These are phyloP conservation scores for Drosophila koepferae DNA, from an alignment of 2,888 invertebrate species.

Conservation along the genomic window DNA sequence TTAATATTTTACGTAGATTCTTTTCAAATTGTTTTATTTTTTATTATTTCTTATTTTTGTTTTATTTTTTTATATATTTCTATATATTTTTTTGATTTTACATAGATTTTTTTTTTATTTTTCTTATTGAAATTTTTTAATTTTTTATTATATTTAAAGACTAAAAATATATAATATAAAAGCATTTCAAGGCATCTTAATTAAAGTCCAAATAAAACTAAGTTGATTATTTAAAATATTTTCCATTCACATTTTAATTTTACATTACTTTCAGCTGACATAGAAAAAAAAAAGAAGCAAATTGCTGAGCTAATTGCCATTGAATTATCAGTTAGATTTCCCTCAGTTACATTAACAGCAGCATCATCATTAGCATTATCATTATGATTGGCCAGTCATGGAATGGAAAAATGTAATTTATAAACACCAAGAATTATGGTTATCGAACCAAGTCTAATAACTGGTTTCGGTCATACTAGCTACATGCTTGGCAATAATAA, in stretches of 20 bases:
- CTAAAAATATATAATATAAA: too few relatives aligned
- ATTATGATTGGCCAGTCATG: conserved; percentile 31
- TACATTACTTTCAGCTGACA: neutral
- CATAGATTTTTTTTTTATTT: too few relatives aligned
- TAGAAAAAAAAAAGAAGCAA: neutral
- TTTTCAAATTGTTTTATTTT: too few relatives aligned
- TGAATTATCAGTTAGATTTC: neutral
- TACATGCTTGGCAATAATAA: conserved; percentile 24
- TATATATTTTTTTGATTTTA: too few relatives aligned
- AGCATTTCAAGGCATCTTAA: too few relatives aligned
- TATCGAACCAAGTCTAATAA: conserved; percentile 52
- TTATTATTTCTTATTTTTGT: too few relatives aligned
- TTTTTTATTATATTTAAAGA: too few relatives aligned
- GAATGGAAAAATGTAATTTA: conserved; percentile 67
- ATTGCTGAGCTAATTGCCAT: neutral
- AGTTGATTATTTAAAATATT: neutral
- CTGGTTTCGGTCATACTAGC: conserved; percentile 53
- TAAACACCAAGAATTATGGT: conserved; percentile 59
- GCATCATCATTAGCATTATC: conserved; percentile 31
- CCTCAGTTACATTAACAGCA: conserved; percentile 27
- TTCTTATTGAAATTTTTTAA: too few relatives aligned
- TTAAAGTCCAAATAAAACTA: too few relatives aligned
- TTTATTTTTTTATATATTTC: too few relatives aligned
- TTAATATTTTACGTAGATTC: too few relatives aligned
- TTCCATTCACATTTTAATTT: neutral